Base-by-base conservation (phyloP, 2,888 invertebrate species). In the Papilio gigon region DNA sequence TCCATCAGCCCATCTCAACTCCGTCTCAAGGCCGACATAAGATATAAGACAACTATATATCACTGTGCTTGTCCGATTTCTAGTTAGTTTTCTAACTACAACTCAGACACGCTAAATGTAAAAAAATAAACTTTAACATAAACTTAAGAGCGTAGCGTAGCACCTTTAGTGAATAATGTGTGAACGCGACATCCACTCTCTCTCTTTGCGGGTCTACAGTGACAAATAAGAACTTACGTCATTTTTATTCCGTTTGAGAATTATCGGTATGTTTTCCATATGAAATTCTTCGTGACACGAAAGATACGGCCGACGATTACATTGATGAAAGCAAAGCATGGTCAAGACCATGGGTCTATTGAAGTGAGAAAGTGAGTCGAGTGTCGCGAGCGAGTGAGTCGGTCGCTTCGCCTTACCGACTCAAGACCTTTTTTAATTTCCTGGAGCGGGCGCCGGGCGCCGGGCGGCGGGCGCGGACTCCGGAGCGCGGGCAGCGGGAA, bases 371-470 rank as follows among this genome's bases (percentile, higher is more conserved):
- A 72, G 70, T 67, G 66, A 70, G 70, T 65, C 66, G 71, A 61
- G 69, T 72, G 73, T 71, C 72, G 71, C 68, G 73, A 70, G 22
- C 53, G 53, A 56, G 30, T 9, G 67, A 67, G 62, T 67, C 53
- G 56, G 44, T 33, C 67, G 67, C 35, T 80, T 80, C 81, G 78
- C 79, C 79, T 71, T 77, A 81, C 81, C 79, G 80, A 79, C 81
- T 83, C 82, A 84, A 86, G 86, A 86, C 81, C 84, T 87, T 88
- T 86, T 89, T 90, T 89, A 88, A 90, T 89, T 89, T 90, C 87
- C 85, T 87, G 84, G 75, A 78, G 33, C 33, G 33, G 33, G 33
- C 33, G 33, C 22, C 47, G 20, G 47, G 47, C 47, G 47, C 17
- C 47, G 47, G 22, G 47, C 47, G 47, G 78, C 80, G 80, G 74